phyloP scores from a whole-genome alignment of 2,888 invertebrate species.

The Zele albiditarsus region DNA sequence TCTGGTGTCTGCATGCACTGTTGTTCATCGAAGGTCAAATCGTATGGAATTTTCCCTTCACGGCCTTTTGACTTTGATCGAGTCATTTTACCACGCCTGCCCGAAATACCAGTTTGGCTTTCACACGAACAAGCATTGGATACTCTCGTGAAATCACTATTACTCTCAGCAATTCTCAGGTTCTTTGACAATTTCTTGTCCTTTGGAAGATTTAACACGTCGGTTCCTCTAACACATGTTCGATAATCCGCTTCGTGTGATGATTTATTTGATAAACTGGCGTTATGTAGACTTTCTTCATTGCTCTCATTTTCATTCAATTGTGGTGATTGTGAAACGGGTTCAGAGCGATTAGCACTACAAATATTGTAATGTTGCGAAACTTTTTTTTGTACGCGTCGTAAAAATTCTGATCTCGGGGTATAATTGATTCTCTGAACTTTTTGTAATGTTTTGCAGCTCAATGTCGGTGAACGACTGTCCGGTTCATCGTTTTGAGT shows the following conservation, averaged over 20 bases:
- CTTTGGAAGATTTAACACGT: not conserved
- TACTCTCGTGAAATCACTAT: not conserved
- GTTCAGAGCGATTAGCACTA: not conserved
- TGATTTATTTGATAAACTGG: not conserved
- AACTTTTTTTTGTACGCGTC: constrained; percentile 55
- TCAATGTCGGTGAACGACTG: constrained; percentile 48
- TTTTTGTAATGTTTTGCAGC: constrained; percentile 57
- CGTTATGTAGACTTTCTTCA: not conserved
- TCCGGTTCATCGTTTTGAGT: not conserved
- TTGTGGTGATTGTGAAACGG: not conserved
- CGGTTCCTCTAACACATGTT: not conserved
- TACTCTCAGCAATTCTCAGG: not conserved
- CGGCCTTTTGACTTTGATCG: not conserved
- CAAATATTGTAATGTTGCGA: constrained; percentile 28
- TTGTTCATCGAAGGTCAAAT: not conserved
- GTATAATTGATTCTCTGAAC: constrained; percentile 59
- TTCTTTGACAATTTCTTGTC: not conserved
- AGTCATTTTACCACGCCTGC: not conserved
- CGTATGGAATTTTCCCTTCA: not conserved
- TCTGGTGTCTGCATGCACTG: constrained; percentile 2
- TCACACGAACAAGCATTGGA: not conserved
- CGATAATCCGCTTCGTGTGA: not conserved
- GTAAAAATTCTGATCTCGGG: constrained; percentile 64
- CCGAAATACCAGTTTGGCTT: not conserved
- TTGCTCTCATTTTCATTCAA: constrained; percentile 9